Evolutionary conservation across 2,888 invertebrate species (phyloP).

Genomic region (Tricholauxania praeusta): DNA sequence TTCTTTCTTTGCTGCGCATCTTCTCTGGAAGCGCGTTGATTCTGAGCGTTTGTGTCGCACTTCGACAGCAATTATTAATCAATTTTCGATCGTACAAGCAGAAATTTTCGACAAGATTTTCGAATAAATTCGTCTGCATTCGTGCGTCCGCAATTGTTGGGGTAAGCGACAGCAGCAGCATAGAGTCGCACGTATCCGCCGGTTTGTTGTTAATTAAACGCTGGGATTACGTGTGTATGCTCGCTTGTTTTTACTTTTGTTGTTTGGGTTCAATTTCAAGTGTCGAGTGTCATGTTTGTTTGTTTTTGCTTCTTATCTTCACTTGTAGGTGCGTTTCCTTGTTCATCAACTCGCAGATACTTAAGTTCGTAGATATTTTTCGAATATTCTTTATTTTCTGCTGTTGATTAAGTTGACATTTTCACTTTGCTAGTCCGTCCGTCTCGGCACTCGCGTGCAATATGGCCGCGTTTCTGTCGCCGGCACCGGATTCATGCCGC

Average conservation of each 20-base stretch:
- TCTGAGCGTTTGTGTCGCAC: constrained; percentile 45
- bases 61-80: constrained; percentile 65
- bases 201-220: constrained; percentile 58
- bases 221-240: constrained; percentile 46
- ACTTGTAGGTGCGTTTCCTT: constrained; percentile 34
- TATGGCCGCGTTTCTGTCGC: constrained; percentile 19
- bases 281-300: constrained; percentile 29
- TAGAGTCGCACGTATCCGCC: constrained; percentile 1
- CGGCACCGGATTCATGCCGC: constrained; percentile 16
- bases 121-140: constrained; percentile 43
- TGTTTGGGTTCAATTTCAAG: constrained; percentile 25
- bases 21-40: too few relatives aligned
- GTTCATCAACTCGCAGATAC: constrained; percentile 38
- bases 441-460: neutral
- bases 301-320: constrained; percentile 1
- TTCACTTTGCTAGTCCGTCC: neutral
- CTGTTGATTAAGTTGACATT: constrained; percentile 35
- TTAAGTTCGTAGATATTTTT: constrained; percentile 18
- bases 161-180: neutral
- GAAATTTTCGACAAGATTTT: constrained; percentile 52
- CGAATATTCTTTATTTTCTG: neutral
- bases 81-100: constrained; percentile 63
- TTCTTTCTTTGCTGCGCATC: too few relatives aligned
- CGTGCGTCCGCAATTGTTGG: constrained; percentile 5
- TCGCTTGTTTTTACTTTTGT: constrained; percentile 20